These are phyloP conservation scores for Neria commutata DNA, from an alignment of 2,888 invertebrate genomes.

Conservation along the genomic window DNA sequence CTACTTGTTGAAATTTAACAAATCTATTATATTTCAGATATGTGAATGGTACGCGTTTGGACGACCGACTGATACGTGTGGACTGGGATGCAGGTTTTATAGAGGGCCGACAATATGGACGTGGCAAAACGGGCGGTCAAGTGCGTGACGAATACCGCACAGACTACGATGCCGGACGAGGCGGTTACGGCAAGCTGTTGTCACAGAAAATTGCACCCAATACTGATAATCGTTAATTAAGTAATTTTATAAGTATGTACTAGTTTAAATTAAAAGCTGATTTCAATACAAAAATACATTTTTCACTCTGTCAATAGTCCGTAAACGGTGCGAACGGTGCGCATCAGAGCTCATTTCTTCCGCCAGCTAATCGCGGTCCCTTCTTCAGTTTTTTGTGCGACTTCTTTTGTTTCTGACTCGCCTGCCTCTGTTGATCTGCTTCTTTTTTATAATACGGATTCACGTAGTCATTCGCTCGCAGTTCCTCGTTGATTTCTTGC, in stretches of 20 bases:
- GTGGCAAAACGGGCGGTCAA: slow-evolving; percentile 98
- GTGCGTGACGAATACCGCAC: slow-evolving; percentile 98
- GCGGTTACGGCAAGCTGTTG: slow-evolving; percentile 95
- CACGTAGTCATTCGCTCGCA: slow-evolving; percentile 27
- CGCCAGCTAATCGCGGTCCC: slow-evolving; percentile 28
- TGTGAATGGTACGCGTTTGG: slow-evolving; percentile 93
- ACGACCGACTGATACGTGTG: slow-evolving; percentile 94
- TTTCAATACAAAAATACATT: too few relatives aligned
- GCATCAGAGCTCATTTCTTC: too few relatives aligned
- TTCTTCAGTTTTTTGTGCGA: slow-evolving; percentile 24
- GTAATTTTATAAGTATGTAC: background rate
- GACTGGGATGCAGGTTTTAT: slow-evolving; percentile 99
- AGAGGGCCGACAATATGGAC: slow-evolving; percentile 97
- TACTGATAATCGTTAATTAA: slow-evolving; percentile 62
- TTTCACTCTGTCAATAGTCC: too few relatives aligned
- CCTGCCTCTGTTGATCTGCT: background rate
- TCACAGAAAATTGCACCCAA: slow-evolving; percentile 79
- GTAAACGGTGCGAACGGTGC: too few relatives aligned
- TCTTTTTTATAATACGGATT: slow-evolving; percentile 29
- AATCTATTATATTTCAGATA: slow-evolving; percentile 70
- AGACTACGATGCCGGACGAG: slow-evolving; percentile 95
- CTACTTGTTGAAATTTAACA: too few relatives aligned
- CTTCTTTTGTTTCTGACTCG: slow-evolving; percentile 11
- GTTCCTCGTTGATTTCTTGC: slow-evolving; percentile 37
- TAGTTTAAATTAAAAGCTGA: too few relatives aligned